Base-by-base conservation (phyloP, 2,797 vertebrate species). In the Cuniculus paca region DNA sequence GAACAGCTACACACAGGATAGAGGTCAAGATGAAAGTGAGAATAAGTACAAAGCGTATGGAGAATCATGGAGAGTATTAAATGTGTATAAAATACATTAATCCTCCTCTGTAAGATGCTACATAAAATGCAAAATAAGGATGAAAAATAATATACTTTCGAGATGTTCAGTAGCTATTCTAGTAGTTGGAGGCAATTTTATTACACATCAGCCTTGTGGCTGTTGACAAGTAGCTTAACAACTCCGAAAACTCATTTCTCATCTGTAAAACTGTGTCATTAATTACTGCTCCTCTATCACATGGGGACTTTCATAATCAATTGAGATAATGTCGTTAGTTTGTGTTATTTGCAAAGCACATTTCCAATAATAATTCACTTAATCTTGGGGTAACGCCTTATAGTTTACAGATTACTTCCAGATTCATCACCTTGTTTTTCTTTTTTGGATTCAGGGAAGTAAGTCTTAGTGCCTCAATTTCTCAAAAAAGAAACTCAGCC, bases 131-230 rank as follows among this genome's bases (percentile, higher is more conserved):
- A 94, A 31, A 84, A 34, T 42, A 54, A 78, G 61, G 19, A 95
- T 61, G 39, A 60, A 94, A 94, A 90, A 88, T 61, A 48, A 85
- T 94, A 77, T 45, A 78, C 60, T 92, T 88, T 90, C 48, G 88
- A 77, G 60, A 90, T 78, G 39, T 68, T 82, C 50, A 34, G 19
- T 81, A 28, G 61, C 61, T 48, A 19, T 58, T 39, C 20, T 50
- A 78, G n/a, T 48, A 72, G 20, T 50, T 82, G 36, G 77, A 91
- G 50, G 58, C 88, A 87, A 39, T 28, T 52, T 39, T 54, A 36
- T 75, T 48, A 56, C 13, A 1, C 45, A 34, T 22, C 77, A 84
- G n/a, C 26, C 28, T 0, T 13, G 4, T 26, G 63, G 72, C 77
- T 65, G 85, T 75, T 60, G 22, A 90, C 58, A 82, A 88, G 74